A percentile compares a stretch with the other conserved stretches of the same genome.
Evolutionary conservation across 2,888 invertebrate genomes (phyloP).

Genomic region (Trissonchulus sp.): DNA sequence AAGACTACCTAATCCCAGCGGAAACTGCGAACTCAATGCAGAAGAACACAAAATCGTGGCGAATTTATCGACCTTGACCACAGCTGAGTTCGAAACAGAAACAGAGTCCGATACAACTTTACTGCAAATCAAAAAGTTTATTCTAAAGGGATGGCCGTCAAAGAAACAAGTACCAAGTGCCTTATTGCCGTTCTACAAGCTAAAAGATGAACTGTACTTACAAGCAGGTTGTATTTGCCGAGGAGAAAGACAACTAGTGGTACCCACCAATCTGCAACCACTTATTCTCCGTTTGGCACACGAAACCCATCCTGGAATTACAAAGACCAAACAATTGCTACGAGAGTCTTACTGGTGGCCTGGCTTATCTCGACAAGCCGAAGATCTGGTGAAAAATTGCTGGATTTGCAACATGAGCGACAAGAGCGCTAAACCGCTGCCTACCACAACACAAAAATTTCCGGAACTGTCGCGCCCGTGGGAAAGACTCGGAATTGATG

Average conservation of each 20-base stretch:
- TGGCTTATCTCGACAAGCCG: not conserved
- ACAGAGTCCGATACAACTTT: not conserved
- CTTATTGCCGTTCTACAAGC: not conserved
- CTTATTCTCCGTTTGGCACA: not conserved
- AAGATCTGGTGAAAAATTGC: not conserved
- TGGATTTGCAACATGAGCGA: slow-evolving; percentile 4
- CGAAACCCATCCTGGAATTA: not conserved
- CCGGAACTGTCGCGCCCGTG: not conserved
- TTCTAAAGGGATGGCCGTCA: not conserved
- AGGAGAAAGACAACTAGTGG: not conserved
- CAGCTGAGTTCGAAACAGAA: not conserved
- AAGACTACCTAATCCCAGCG: not conserved
- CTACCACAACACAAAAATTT: not conserved
- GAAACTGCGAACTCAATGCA: not conserved
- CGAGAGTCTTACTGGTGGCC: not conserved
- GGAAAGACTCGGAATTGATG: not conserved
- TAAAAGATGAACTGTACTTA: not conserved
- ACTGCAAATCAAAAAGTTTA: not conserved
- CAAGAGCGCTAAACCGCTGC: not conserved
- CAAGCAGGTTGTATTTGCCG: not conserved
- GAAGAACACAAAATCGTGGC: slow-evolving; percentile 3
- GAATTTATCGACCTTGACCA: not conserved
- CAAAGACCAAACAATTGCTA: not conserved
- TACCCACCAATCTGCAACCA: not conserved
- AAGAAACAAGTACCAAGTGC: not conserved